Evolutionary conservation across 2,113 vertebrate species (phyloP).

Genomic region (Lipophrys pholis): DNA sequence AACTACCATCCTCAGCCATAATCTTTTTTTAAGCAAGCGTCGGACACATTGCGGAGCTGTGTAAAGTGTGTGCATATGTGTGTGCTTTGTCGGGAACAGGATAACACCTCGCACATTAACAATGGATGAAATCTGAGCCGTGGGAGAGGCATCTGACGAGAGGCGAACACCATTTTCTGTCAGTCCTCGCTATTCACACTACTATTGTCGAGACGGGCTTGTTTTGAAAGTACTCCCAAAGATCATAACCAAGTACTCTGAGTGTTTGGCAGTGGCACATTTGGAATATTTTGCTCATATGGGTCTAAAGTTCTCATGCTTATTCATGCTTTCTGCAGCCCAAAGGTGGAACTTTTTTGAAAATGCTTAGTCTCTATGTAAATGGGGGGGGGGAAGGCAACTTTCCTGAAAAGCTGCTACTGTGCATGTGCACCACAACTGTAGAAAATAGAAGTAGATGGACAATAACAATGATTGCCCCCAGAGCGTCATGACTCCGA

Average conservation of each 20-base stretch:
- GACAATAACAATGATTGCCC: too few relatives aligned
- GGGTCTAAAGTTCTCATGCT: too few relatives aligned
- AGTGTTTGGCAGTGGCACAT: slow-evolving; percentile 49
- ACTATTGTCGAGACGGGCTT: slow-evolving; percentile 8
- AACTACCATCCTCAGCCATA: slow-evolving; percentile 70
- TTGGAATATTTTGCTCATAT: too few relatives aligned
- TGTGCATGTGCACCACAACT: too few relatives aligned
- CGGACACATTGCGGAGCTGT: slow-evolving; percentile 64
- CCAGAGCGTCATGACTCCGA: too few relatives aligned
- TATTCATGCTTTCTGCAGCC: too few relatives aligned
- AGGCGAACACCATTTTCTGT: slow-evolving; percentile 41
- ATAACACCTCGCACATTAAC: slow-evolving; percentile 49
- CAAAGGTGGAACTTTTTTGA: too few relatives aligned
- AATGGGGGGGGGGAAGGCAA: too few relatives aligned
- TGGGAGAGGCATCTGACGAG: slow-evolving; percentile 42
- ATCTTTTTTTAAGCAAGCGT: slow-evolving; percentile 70
- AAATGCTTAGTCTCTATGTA: too few relatives aligned
- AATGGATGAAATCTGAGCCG: slow-evolving; percentile 58
- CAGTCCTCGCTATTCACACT: slow-evolving; percentile 34
- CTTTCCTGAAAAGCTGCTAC: too few relatives aligned
- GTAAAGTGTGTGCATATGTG: slow-evolving; percentile 58
- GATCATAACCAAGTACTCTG: slow-evolving; percentile 31
- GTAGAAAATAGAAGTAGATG: too few relatives aligned
- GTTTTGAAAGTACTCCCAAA: slow-evolving; percentile 42
- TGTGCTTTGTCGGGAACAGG: slow-evolving; percentile 65